A percentile compares a stretch with the other conserved stretches of the same genome.
Conservation (phyloP, 1,140 invertebrate species). For the Leptinotarsa undecemlineata region DNA sequence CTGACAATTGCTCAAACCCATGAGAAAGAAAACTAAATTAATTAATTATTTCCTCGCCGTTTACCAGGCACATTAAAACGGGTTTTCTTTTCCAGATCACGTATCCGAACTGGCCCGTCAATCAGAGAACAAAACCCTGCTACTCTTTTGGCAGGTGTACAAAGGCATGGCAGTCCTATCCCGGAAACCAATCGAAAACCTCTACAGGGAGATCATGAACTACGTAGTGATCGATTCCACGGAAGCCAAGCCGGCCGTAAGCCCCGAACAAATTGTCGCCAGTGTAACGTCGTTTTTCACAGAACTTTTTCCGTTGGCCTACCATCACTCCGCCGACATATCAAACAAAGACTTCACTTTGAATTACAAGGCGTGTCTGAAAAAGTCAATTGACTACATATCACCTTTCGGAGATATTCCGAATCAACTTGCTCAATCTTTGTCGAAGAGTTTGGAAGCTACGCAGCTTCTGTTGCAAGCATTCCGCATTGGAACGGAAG, state of each 20-base stretch:
- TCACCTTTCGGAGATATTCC: slow-evolving; percentile 83
- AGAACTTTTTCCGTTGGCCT: slow-evolving; percentile 81
- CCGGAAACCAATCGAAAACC: slow-evolving; percentile 63
- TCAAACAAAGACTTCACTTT: slow-evolving; percentile 65
- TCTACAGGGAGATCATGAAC: slow-evolving; percentile 73
- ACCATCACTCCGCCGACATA: slow-evolving; percentile 64
- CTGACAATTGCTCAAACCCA: not conserved
- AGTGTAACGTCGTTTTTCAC: slow-evolving; percentile 78
- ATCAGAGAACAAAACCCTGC: slow-evolving; percentile 79
- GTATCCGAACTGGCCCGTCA: slow-evolving; percentile 70
- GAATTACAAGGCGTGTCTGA: slow-evolving; percentile 77
- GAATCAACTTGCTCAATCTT: slow-evolving; percentile 65
- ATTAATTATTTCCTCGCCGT: not conserved
- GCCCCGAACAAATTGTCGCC: slow-evolving; percentile 59
- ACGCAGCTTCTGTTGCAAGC: slow-evolving; percentile 75
- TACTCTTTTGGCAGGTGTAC: slow-evolving; percentile 76
- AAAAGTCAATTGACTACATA: slow-evolving; percentile 71
- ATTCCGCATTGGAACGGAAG: slow-evolving; percentile 63
- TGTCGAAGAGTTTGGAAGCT: slow-evolving; percentile 75
- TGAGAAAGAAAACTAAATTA: not conserved
- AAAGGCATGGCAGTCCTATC: slow-evolving; percentile 67
- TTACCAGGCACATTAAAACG: not conserved
- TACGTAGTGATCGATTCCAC: slow-evolving; percentile 59
- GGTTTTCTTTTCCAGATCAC: slow-evolving; percentile 68
- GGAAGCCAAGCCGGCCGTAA: slow-evolving; percentile 45